These are phyloP conservation scores for Wiebesia pumilae DNA, from an alignment of 1,140 invertebrate species.

Conservation along the genomic window DNA sequence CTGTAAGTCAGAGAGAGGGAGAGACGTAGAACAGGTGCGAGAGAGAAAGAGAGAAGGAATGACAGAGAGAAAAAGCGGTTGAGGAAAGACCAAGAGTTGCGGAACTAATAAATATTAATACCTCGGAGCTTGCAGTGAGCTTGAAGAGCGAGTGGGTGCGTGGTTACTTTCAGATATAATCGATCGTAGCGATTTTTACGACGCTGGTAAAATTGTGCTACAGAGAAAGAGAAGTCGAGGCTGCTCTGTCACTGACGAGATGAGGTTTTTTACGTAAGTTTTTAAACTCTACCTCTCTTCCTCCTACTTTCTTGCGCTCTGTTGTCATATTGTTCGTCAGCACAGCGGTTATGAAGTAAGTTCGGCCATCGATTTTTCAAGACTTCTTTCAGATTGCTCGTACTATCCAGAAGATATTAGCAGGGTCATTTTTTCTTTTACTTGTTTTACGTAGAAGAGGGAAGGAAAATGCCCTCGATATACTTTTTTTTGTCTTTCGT, in stretches of 20 bases:
- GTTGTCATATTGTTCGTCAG: conserved; percentile 35
- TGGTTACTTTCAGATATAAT: conserved; percentile 42
- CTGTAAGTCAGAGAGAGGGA: background rate
- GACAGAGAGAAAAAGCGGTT: background rate
- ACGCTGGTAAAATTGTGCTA: conserved; percentile 42
- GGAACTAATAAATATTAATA: conserved; percentile 59
- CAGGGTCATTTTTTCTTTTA: background rate
- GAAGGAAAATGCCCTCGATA: background rate
- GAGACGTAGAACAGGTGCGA: background rate
- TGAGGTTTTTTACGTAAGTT: conserved; percentile 34
- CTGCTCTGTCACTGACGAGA: conserved; percentile 28
- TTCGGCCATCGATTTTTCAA: conserved; percentile 43
- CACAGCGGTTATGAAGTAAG: conserved; percentile 41
- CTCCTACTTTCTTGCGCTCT: background rate
- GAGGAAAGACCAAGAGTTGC: conserved; percentile 52
- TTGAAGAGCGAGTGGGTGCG: background rate
- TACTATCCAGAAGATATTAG: background rate
- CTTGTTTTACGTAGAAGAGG: background rate
- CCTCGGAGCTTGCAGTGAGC: conserved; percentile 33
- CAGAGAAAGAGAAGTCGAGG: background rate
- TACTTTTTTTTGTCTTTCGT: conserved; percentile 34
- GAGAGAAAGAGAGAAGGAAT: background rate
- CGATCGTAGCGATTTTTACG: conserved; percentile 55
- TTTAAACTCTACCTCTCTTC: conserved; percentile 6
- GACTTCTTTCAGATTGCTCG: conserved; percentile 36